Evolutionary conservation across 2,797 vertebrate species (phyloP), one percentile per base, ranked within the genome.

Genomic region (Sorex maritimensis): DNA sequence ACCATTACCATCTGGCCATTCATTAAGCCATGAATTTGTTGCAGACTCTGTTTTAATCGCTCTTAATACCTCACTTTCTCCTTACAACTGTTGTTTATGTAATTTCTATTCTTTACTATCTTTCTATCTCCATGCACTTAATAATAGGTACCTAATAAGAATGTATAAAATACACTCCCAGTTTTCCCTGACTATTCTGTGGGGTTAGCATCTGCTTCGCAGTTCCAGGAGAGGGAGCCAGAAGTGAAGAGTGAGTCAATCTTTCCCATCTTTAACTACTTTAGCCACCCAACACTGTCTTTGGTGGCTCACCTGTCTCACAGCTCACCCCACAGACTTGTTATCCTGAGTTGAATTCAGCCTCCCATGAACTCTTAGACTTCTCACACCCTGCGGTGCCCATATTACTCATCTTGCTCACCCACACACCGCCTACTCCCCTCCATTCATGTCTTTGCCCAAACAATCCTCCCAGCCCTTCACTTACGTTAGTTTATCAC

Each of bases 351-450:
- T 67, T 92, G 81, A 80, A 83, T 71, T 88, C 87, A 91, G 69
- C 74, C 81, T 96, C 84, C 71, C 58, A 68, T 92, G 79, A 93
- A 49, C 81, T 90, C 87, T 65, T 90, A 28, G 86, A 80, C n/a
- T 83, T 88, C 88, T 88, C 34, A 58, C 86, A 89, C 79, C 26
- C 80, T 34, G 5, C 26, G 46, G 17, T 74, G 88, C 52, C 90
- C 34, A 24, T 65, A 73, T 96, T 73, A 91, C 87, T 95, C 95
- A 95, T 72, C 44, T 30, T 15, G 15, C 30, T 92, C 92, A 90
- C 86, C 89, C 96, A 96, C 94, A 77, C 19, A 82, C 81, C 79
- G 83, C 91, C 95, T 81, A 93, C 95, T 90, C 55, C 23, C 75
- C 74, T 89, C 91, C 46, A 85, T 67, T 90, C 81, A 86, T 82